Percentiles rank a stretch among this genome's conserved stretches.
These are phyloP conservation scores for Sarcophaga subvicina DNA, from an alignment of 2,888 invertebrate species.

Conservation along the genomic window DNA sequence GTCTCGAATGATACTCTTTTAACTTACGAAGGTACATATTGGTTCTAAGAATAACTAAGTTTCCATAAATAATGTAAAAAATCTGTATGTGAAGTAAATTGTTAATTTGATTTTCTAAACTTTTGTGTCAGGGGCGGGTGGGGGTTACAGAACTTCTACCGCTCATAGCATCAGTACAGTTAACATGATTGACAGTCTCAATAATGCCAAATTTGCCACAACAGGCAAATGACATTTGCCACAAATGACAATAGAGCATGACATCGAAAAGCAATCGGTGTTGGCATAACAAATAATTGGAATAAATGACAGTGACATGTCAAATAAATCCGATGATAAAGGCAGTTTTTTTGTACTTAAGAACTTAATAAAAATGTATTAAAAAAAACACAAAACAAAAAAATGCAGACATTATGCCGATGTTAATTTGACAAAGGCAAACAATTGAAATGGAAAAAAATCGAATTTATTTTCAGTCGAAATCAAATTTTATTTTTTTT, in stretches of 20 bases:
- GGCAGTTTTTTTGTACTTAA: neutral
- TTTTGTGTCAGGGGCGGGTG: too few relatives aligned
- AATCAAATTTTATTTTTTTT: too few relatives aligned
- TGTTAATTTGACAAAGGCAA: neutral
- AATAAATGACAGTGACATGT: constrained; percentile 29
- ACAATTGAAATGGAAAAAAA: too few relatives aligned
- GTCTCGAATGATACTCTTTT: too few relatives aligned
- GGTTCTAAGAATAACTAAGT: too few relatives aligned
- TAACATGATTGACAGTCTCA: constrained; percentile 43
- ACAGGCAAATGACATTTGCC: constrained; percentile 55
- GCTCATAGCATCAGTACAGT: neutral
- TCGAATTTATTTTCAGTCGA: too few relatives aligned
- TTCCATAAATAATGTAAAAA: too few relatives aligned
- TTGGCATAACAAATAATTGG: constrained; percentile 1
- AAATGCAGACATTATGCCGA: neutral
- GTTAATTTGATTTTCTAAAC: too few relatives aligned
- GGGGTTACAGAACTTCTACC: too few relatives aligned
- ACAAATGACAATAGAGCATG: constrained; percentile 26
- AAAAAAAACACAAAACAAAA: neutral
- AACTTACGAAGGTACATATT: too few relatives aligned
- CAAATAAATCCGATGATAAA: constrained; percentile 29
- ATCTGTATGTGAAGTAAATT: too few relatives aligned
- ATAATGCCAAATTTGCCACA: constrained; percentile 42
- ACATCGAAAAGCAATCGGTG: neutral
- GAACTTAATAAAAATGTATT: neutral